Evolutionary conservation across 1,140 invertebrate genomes (phyloP), one percentile per base, ranked within the genome.

Genomic region (Drosophila kanapiae): DNA sequence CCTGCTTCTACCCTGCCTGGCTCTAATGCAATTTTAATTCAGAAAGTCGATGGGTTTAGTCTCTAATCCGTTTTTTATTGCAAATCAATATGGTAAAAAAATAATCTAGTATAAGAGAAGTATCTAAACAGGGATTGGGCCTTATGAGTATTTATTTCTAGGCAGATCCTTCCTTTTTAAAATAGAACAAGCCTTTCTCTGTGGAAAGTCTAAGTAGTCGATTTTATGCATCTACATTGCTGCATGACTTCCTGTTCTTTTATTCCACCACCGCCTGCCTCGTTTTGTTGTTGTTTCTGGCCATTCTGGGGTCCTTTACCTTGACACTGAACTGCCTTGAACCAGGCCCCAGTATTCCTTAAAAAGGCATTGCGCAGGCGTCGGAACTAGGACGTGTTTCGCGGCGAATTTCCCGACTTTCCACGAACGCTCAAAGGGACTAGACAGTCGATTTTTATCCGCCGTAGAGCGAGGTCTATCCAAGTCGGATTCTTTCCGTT

Each of bases 241-340:
- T 37, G 53, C 11, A 54, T 38, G 7, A 23, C 35, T 18, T 38
- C 16, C 51, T 23, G 33, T 37, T 16, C 16, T 23, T 23, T 6
- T n/a, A n/a, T 40, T 38, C 53, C 53, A 27, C 53, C 53, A 54
- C 53, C 35, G 51, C 7, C 13, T 38, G 18, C 31, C 13, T 43
- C 42, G 27, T 43, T 58, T 33, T 69, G 33, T 29, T 56, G 31
- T 31, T 56, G 23, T 27, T 38, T 23, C 29, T 53, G 42, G 42
- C 31, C 18, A n/a, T 61, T 38, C 27, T 33, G 37, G 45, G 49
- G 70, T 77, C 67, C 58, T 63, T 82, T 88, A 77, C 80, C 83
- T 88, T 88, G 83, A 83, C 76, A 88, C 67, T 88, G 79, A 87
- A 83, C 60, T 38, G 70, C 58, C 45, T 47, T 64, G 74, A 69